Evolutionary conservation across 2,113 vertebrate species (phyloP).

Genomic region (Lophochroa leadbeateri): DNA sequence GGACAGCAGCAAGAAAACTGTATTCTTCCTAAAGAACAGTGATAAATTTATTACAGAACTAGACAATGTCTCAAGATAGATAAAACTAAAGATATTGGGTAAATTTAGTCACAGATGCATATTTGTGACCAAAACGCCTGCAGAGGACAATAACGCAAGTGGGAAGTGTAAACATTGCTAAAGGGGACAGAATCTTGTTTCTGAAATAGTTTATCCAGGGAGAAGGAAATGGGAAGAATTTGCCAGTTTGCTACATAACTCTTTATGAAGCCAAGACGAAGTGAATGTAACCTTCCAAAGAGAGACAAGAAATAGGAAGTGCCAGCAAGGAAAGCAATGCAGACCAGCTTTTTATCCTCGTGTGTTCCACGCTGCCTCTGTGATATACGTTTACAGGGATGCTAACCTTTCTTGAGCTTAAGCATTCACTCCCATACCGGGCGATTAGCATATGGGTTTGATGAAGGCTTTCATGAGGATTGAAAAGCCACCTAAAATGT

Average conservation of each 20-base stretch:
- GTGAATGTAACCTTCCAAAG: neutral
- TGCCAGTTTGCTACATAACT: neutral
- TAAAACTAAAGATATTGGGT: neutral
- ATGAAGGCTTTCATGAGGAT: neutral
- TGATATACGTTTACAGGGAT: neutral
- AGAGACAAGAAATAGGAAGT: constrained; percentile 21
- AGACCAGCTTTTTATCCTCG: constrained; percentile 24
- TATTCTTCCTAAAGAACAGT: neutral
- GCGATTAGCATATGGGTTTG: neutral
- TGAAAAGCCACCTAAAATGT: constrained; percentile 14
- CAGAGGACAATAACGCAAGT: neutral
- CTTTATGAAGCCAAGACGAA: neutral
- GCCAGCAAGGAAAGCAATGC: neutral
- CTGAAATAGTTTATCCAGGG: neutral
- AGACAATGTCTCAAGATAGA: neutral
- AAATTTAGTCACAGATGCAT: neutral
- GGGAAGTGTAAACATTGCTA: neutral
- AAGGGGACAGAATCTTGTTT: neutral
- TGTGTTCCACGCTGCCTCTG: neutral
- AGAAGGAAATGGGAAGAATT: neutral
- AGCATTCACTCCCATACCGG: neutral
- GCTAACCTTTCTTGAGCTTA: neutral
- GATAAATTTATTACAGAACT: neutral
- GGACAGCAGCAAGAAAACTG: neutral
- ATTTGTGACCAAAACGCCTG: neutral